Conservation (phyloP, 1,140 invertebrate genomes). For the Venturia canescens region DNA sequence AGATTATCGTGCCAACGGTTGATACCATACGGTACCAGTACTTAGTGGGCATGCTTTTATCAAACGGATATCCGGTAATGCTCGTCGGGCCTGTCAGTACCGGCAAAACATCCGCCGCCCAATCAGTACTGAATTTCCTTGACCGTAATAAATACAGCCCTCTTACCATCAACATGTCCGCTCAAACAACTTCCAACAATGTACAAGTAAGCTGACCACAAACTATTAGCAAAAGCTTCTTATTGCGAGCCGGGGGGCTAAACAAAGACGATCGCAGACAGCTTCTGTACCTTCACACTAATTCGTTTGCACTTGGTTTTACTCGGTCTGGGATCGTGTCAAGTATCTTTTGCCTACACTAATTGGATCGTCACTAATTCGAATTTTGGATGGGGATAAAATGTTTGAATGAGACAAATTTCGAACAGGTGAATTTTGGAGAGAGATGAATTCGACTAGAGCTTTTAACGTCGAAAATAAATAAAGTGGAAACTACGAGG, state of each 20-base stretch:
- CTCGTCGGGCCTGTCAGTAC: conserved; percentile 89
- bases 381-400: too few relatives aligned
- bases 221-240: background rate
- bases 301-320: too few relatives aligned
- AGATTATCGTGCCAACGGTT: conserved; percentile 89
- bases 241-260: background rate
- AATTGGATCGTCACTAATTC: too few relatives aligned
- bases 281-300: background rate
- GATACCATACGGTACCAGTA: conserved; percentile 89
- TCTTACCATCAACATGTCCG: conserved; percentile 90
- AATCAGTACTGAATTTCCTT: conserved; percentile 81
- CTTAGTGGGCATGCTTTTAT: conserved; percentile 81
- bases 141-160: conserved; percentile 81
- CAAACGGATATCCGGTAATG: conserved; percentile 82
- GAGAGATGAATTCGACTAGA: too few relatives aligned
- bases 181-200: conserved; percentile 88
- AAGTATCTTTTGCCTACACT: too few relatives aligned
- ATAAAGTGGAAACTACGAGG: too few relatives aligned
- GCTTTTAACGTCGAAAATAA: too few relatives aligned
- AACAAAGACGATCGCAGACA: background rate
- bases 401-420: too few relatives aligned
- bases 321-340: too few relatives aligned
- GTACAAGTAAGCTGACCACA: conserved; percentile 74
- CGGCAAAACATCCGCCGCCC: conserved; percentile 88
- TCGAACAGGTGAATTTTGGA: too few relatives aligned